Percentiles rank a stretch among this genome's conserved stretches.
These are phyloP conservation scores for Papilio dardanus DNA, from an alignment of 1,140 invertebrate genomes.

Conservation along the genomic window DNA sequence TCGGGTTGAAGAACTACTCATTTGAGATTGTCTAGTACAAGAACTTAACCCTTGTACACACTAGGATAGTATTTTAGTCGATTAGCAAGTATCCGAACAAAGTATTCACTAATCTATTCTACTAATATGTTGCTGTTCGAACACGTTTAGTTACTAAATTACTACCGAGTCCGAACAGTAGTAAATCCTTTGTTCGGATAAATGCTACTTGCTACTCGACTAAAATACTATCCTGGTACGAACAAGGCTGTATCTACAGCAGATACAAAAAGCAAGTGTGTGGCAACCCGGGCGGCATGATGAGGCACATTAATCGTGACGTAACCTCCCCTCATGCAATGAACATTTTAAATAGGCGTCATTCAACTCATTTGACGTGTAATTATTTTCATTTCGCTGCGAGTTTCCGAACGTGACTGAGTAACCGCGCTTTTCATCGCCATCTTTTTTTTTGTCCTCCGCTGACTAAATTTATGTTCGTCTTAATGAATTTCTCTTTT, in stretches of 20 bases:
- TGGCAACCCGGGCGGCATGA: slow-evolving; percentile 39
- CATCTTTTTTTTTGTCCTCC: slow-evolving; percentile 49
- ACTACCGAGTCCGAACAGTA: no score
- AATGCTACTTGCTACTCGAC: no score
- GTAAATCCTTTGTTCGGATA: no score
- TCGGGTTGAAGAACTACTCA: slow-evolving; percentile 21
- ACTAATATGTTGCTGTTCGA: no score
- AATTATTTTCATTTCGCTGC: slow-evolving; percentile 61
- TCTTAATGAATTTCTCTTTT: slow-evolving; percentile 54
- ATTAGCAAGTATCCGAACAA: no score
- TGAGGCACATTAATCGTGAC: slow-evolving; percentile 47
- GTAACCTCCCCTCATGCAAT: slow-evolving; percentile 34
- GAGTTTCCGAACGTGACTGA: slow-evolving; percentile 51
- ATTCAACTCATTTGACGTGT: slow-evolving; percentile 65
- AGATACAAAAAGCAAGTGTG: slow-evolving; percentile 34
- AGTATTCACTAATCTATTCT: no score
- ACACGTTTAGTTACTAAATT: no score
- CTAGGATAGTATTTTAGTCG: no score
- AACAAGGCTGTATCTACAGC: no score
- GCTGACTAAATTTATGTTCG: slow-evolving; percentile 52
- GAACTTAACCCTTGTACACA: no score
- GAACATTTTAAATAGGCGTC: slow-evolving; percentile 60
- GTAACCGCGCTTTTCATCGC: slow-evolving; percentile 36
- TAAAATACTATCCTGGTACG: no score
- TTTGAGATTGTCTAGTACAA: slow-evolving; percentile 21